phyloP scores from a whole-genome alignment of 2,113 vertebrate species.

The Varanus salvator region DNA sequence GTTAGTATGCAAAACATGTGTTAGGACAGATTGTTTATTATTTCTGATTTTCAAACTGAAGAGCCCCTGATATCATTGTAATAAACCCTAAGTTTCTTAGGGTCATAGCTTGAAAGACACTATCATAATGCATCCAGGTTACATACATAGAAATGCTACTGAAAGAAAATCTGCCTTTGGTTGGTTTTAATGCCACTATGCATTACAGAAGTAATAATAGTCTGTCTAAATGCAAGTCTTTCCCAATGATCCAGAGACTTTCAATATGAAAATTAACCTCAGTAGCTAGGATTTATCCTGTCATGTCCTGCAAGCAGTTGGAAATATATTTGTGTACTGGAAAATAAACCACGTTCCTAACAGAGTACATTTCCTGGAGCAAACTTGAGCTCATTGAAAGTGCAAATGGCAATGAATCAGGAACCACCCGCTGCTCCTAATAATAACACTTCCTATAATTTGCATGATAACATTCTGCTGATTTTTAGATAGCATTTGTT shows the following conservation, averaged over 20 bases:
- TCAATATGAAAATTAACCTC: not conserved
- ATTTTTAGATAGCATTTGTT: constrained; percentile 64
- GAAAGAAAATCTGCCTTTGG: not conserved
- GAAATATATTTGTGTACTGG: not conserved
- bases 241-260: not conserved
- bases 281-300: not conserved
- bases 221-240: not conserved
- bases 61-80: not conserved
- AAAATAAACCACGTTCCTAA: constrained; percentile 9
- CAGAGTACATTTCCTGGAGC: constrained; percentile 22
- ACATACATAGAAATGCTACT: not conserved
- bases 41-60: not conserved
- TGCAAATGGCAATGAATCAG: constrained; percentile 66
- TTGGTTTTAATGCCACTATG: not conserved
- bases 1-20: not conserved
- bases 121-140: not conserved
- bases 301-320: not conserved
- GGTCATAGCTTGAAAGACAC: not conserved
- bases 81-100: not conserved
- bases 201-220: rapidly evolving
- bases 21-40: not conserved
- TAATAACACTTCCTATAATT: constrained; percentile 70
- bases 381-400: constrained; percentile 58
- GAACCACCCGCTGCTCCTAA: constrained; percentile 71
- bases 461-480: constrained; percentile 75